Evolutionary conservation across 2,113 vertebrate genomes (phyloP).

Genomic region (Aspiorhynchus laticeps): DNA sequence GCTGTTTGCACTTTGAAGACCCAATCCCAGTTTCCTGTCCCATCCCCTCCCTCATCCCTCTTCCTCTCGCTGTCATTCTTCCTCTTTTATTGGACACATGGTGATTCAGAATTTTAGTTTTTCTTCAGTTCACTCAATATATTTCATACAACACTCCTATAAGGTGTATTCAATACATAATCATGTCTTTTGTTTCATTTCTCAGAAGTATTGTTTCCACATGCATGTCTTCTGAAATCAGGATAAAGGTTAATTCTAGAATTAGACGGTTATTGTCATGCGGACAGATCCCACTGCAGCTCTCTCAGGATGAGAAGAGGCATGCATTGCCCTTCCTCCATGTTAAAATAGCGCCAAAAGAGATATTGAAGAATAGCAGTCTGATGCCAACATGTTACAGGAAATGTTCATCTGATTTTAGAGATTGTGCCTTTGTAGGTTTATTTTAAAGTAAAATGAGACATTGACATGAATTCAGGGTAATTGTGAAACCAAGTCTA

Average conservation of each 20-base stretch:
- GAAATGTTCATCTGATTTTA: neutral
- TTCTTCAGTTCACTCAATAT: neutral
- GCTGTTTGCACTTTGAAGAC: slow-evolving; percentile 40
- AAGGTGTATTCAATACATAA: neutral
- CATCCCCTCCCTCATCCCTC: slow-evolving; percentile 42
- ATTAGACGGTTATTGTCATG: neutral
- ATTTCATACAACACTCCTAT: neutral
- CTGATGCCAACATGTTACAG: neutral
- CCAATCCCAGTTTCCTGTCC: slow-evolving; percentile 46
- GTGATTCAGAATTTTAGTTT: neutral
- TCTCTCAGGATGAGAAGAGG: neutral
- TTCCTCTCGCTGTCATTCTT: slow-evolving; percentile 29
- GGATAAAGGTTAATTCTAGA: neutral
- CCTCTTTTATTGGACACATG: slow-evolving; percentile 11
- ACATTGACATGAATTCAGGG: too few relatives aligned
- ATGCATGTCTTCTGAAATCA: neutral
- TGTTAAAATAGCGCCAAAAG: neutral
- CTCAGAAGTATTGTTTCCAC: neutral
- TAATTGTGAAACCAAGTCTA: neutral
- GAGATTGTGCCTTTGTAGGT: neutral
- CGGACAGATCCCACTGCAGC: neutral
- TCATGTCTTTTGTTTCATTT: neutral
- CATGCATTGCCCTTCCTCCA: neutral
- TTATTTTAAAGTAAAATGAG: neutral
- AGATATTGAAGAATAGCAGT: neutral